Conservation (phyloP, 2,113 vertebrate species). For the Melierax canorus region DNA sequence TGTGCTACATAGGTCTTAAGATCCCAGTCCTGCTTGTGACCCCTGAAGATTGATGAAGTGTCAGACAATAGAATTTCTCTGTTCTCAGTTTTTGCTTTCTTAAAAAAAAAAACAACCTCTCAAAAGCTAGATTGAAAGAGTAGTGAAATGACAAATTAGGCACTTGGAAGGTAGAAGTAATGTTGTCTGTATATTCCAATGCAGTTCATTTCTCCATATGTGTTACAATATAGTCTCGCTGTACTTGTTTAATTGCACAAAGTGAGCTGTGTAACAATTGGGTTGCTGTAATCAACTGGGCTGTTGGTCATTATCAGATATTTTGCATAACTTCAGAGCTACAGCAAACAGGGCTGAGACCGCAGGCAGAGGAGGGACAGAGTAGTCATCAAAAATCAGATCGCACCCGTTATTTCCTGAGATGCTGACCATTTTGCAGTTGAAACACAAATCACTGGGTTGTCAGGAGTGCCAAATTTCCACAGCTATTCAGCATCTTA, state of each 20-base stretch:
- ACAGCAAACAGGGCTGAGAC: not conserved
- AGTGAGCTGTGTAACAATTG: not conserved
- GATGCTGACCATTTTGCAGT: not conserved
- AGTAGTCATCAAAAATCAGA: not conserved
- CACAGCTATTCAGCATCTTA: not conserved
- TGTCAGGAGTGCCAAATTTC: not conserved
- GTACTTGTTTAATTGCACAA: not conserved
- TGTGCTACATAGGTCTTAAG: not conserved
- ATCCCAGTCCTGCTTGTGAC: not conserved
- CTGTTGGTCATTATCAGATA: not conserved
- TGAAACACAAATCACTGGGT: not conserved
- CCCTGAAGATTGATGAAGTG: not conserved
- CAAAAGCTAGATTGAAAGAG: not conserved
- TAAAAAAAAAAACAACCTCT: not conserved
- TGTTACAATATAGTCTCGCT: rapidly evolving
- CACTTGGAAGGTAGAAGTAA: not conserved
- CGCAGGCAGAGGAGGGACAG: not conserved
- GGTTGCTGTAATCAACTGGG: not conserved
- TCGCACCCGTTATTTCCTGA: rapidly evolving
- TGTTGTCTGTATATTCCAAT: not conserved
- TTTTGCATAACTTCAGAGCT: not conserved
- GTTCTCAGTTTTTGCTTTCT: not conserved
- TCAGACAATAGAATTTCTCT: not conserved
- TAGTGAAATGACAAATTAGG: not conserved
- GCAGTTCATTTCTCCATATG: rapidly evolving